phyloP scores from a whole-genome alignment of 2,888 invertebrate species.

The Thecocarcelia acutangulata region DNA sequence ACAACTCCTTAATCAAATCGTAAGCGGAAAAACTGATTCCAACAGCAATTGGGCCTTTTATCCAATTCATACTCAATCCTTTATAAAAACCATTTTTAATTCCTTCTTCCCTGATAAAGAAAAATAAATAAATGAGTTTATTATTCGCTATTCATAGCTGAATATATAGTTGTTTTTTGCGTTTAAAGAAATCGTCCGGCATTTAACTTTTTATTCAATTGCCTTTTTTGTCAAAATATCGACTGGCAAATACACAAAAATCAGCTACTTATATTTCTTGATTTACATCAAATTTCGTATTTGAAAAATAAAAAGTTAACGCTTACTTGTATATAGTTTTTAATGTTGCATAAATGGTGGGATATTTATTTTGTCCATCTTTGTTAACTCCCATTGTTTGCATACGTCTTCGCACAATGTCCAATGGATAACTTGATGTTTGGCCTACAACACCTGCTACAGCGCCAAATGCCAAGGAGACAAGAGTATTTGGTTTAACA shows the following conservation, averaged over 20 bases:
- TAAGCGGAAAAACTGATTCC: slow-evolving; percentile 98
- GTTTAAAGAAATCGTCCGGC: no score
- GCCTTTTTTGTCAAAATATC: no score
- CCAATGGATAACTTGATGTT: slow-evolving; percentile 97
- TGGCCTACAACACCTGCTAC: slow-evolving; percentile 96
- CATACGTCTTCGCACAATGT: slow-evolving; percentile 89
- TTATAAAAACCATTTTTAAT: slow-evolving; percentile 95
- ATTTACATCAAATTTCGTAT: not conserved
- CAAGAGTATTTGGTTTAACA: slow-evolving; percentile 83
- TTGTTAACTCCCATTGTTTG: slow-evolving; percentile 83
- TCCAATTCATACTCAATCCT: slow-evolving; percentile 99
- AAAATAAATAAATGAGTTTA: no score
- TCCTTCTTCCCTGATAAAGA: slow-evolving; percentile 89
- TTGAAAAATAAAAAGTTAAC: not conserved
- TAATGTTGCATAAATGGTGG: slow-evolving; percentile 86
- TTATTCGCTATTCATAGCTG: no score
- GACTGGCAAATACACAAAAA: no score
- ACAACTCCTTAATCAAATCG: slow-evolving; percentile 87
- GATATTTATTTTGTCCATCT: slow-evolving; percentile 83
- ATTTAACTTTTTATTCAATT: no score
- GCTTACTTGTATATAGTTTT: slow-evolving; percentile 87
- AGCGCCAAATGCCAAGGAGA: slow-evolving; percentile 92
- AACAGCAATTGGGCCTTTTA: slow-evolving; percentile 94
- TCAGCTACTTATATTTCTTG: no score
- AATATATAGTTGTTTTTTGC: no score